Base-by-base conservation (phyloP, 2,888 invertebrate genomes). In the Sussaba pulchella region DNA sequence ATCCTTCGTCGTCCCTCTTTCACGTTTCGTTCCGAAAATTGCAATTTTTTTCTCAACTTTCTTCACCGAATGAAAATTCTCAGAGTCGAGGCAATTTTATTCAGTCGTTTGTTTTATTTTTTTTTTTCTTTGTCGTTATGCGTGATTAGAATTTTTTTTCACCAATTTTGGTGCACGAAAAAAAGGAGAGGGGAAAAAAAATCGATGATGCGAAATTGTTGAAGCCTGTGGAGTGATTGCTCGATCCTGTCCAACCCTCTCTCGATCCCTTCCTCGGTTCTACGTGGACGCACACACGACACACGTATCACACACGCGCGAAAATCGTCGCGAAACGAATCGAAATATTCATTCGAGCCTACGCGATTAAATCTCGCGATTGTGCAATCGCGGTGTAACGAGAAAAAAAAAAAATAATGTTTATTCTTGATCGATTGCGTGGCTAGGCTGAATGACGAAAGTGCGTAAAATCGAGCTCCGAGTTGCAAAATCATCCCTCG, bases 281-380 rank as follows among this genome's bases (percentile, higher is more conserved):
- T 26, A 14, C 31, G 57, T 57, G 31, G 17, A 31, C 14, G 31
- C 2, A 57, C 54, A 31, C 57, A 57, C 8, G 24, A 54, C 54
- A 54, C 57, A 36, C 14, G 31, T 17, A 57, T n/a, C 57, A 57
- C 57, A 57, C n/a, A 14, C 57, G 17, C 57, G 31, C 57, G 31
- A 17, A n/a, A 3, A 9, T 57, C 24, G 52, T 3, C 26, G 26
- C n/a, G 24, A 1, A 57, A 57, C 9, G 6, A 57, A 31, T 36
- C 14, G 17, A n/a, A 26, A n/a, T 26, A 2, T 14, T 31, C 31
- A 26, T n/a, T 57, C 57, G 36, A 57, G 10, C 57, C 36, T 57
- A 4, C n/a, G 10, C 52, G 24, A 52, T n/a, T 1, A 52, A 50
- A 52, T 52, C 21, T 12, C 24, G 24, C 6, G 8, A 21, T 21